These are phyloP conservation scores for Trichechus manatus DNA, from an alignment of 2,113 vertebrate species.

Conservation along the genomic window DNA sequence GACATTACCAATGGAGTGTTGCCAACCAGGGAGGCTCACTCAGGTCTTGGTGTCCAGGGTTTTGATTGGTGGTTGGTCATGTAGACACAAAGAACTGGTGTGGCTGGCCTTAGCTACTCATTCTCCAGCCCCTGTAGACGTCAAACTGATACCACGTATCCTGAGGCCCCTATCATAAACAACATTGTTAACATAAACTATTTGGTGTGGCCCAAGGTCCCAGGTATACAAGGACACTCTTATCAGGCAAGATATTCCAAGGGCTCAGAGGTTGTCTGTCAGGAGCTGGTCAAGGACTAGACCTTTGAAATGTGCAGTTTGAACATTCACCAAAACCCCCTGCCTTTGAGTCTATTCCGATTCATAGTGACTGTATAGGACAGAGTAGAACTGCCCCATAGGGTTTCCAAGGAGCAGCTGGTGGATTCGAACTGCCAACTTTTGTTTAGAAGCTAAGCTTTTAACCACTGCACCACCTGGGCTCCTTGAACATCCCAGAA, in stretches of 20 bases:
- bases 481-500: neutral
- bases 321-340: neutral
- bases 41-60: neutral
- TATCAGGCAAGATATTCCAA: neutral
- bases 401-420: too few species aligned
- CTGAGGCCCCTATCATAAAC: neutral
- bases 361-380: too few species aligned
- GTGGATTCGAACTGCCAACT: too few species aligned
- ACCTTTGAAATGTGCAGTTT: neutral
- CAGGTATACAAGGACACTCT: neutral
- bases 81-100: fast-evolving
- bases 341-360: too few species aligned
- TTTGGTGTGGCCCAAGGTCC: neutral
- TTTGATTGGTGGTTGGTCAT: neutral
- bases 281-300: too few species aligned
- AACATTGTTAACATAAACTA: neutral
- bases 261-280: neutral
- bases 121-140: neutral
- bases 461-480: too few species aligned
- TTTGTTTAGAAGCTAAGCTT: too few species aligned
- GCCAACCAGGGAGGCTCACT: neutral
- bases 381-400: too few species aligned
- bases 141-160: neutral
- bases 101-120: neutral
- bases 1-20: neutral